Percentiles rank a stretch among this genome's conserved stretches.
These are phyloP conservation scores for Chaetops frenatus DNA, from an alignment of 2,113 vertebrate genomes.

Conservation along the genomic window DNA sequence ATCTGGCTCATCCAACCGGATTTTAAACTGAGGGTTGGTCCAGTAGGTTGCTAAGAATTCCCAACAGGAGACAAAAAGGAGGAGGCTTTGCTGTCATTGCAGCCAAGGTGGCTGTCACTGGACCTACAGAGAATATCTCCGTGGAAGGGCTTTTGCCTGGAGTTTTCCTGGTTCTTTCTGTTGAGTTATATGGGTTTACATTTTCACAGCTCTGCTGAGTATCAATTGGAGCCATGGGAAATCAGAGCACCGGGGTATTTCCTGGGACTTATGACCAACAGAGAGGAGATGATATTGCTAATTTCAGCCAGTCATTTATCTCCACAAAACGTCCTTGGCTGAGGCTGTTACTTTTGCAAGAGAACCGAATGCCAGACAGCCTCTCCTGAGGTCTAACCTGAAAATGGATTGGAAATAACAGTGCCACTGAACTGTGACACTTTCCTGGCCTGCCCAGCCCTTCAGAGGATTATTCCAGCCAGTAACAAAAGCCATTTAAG, in stretches of 20 bases:
- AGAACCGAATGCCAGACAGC: background rate
- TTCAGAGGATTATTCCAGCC: background rate
- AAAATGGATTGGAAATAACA: background rate
- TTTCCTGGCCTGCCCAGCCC: background rate
- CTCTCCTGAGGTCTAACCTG: conserved; percentile 5
- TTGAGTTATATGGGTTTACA: background rate
- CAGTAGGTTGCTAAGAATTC: conserved; percentile 73
- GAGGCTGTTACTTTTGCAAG: background rate
- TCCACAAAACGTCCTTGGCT: background rate
- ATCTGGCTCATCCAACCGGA: conserved; percentile 74
- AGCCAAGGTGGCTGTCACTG: background rate
- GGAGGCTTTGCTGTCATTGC: background rate
- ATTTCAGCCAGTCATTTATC: background rate
- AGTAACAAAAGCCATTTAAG: background rate
- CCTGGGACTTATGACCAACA: background rate
- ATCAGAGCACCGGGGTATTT: background rate
- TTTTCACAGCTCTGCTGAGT: background rate
- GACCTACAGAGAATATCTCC: background rate
- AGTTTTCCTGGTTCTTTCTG: background rate
- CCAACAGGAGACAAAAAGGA: background rate
- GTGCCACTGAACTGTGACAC: background rate
- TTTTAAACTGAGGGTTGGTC: conserved; percentile 84
- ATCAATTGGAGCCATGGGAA: background rate
- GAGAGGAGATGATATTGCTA: background rate
- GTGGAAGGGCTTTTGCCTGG: background rate